Base-by-base conservation (phyloP, 2,888 invertebrate genomes). In the Zygogramma bicolorata region DNA sequence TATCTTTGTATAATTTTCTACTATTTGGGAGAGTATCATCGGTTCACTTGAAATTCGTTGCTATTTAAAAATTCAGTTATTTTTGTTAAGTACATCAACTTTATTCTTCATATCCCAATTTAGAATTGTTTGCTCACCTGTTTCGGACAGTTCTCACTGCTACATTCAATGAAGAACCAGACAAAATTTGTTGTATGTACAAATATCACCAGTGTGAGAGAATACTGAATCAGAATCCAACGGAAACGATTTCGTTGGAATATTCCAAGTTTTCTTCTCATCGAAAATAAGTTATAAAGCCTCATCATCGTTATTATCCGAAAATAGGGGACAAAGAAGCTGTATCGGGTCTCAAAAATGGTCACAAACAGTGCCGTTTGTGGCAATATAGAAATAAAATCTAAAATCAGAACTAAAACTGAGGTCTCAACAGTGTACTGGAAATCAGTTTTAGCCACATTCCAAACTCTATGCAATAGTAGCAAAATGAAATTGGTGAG, bases 181-280 rank as follows among this genome's bases (percentile, higher is more conserved):
- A 89, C 81, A 75, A 89, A 89, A 13, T 89, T 88, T 85, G 88
- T 87, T 4, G 88, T 87, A 77, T 90, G 90, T 8, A 88, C 87
- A 29, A 88, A 86, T 18, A 89, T 73, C 49, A 88, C 75, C 71
- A 89, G 87, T 29, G 88, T 84, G 75, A 87, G 86, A 1, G 89
- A 81, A 77, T 89, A 89, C 79, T 89, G 88, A n/a, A 87, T 85
- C 57, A 89, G 81, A 79, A 89, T 89, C 25, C 88, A 88, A 15
- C 87, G 87, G 88, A 88, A 88, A 79, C 88, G 89, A 79, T 88
- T 88, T 87, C 22, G 89, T 88, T 31, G 88, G 88, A 84, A 87
- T 86, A 10, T 87, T 86, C n/a, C 87, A 34, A 65, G 58, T 87
- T 83, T 86, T 87, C 20, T 85, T 82, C 60, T 86, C 87, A 79